Conservation (phyloP, 1,140 invertebrate species). For the Drosophila neocordata region DNA sequence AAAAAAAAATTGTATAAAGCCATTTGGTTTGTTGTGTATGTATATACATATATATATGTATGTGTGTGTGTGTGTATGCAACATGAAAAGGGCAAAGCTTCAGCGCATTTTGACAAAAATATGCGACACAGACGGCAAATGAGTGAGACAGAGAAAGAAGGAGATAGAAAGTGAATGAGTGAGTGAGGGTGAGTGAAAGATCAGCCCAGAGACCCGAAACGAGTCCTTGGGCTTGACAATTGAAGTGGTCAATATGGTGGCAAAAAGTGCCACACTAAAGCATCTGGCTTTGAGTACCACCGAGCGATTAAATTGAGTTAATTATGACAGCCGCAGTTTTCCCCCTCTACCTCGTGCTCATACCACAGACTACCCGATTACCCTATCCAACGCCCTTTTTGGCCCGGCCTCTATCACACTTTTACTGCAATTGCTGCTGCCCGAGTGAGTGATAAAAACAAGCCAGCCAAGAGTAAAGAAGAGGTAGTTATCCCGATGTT, state of each 20-base stretch:
- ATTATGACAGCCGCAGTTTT: constrained; percentile 54
- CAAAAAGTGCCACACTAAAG: constrained; percentile 75
- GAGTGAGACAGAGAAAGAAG: too few species aligned
- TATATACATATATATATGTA: not conserved
- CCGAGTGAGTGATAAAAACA: constrained; percentile 20
- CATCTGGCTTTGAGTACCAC: constrained; percentile 33
- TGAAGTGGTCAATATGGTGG: constrained; percentile 18
- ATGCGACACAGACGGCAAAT: constrained; percentile 24
- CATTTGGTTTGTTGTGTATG: constrained; percentile 56
- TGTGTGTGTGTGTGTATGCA: constrained; percentile 43
- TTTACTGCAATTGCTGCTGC: constrained; percentile 9
- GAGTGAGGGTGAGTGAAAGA: not conserved
- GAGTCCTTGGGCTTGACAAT: constrained; percentile 17
- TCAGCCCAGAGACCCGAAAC: constrained; percentile 4
- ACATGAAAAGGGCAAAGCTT: constrained; percentile 78
- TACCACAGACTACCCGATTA: not conserved
- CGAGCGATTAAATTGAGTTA: constrained; percentile 77
- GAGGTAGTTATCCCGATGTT: not conserved
- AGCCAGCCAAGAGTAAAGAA: not conserved
- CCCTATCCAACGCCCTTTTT: too few species aligned
- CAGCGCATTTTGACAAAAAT: constrained; percentile 42
- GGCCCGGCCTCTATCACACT: not conserved
- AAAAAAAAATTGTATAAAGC: constrained; percentile 57
- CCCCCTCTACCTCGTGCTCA: not conserved
- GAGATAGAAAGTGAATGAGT: not conserved